Evolutionary conservation across 2,113 vertebrate species (phyloP).

Genomic region (Saccopteryx leptura): DNA sequence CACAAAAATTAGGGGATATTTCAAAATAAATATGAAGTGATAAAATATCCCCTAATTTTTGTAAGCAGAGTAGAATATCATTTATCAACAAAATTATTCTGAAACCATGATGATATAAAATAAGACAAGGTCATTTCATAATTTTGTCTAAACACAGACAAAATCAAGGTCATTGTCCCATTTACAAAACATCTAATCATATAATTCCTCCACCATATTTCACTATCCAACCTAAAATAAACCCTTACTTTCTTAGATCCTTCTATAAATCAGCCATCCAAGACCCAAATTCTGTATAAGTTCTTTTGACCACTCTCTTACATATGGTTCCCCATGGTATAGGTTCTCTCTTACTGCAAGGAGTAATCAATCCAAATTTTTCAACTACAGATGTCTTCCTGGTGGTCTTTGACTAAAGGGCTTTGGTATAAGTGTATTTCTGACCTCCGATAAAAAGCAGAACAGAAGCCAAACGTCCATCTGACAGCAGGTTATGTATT

Average conservation of each 20-base stretch:
- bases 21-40: no score
- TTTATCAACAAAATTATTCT: neutral
- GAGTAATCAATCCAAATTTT: neutral
- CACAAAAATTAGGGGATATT: no score
- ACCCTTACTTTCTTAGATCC: neutral
- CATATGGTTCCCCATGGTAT: neutral
- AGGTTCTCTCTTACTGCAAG: neutral
- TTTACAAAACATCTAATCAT: neutral
- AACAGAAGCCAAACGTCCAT: neutral
- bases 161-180: conserved; percentile 7
- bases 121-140: neutral
- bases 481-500: neutral
- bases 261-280: neutral
- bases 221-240: neutral
- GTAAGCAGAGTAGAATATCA: neutral
- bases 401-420: neutral
- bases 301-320: neutral
- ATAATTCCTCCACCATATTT: neutral
- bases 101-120: neutral
- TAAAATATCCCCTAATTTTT: no score
- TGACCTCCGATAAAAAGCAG: neutral
- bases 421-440: neutral
- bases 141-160: conserved; percentile 3
- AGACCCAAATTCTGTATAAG: neutral
- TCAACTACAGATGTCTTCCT: neutral